Conservation (phyloP, 2,888 invertebrate species). For the Exocentrus adspersus region DNA sequence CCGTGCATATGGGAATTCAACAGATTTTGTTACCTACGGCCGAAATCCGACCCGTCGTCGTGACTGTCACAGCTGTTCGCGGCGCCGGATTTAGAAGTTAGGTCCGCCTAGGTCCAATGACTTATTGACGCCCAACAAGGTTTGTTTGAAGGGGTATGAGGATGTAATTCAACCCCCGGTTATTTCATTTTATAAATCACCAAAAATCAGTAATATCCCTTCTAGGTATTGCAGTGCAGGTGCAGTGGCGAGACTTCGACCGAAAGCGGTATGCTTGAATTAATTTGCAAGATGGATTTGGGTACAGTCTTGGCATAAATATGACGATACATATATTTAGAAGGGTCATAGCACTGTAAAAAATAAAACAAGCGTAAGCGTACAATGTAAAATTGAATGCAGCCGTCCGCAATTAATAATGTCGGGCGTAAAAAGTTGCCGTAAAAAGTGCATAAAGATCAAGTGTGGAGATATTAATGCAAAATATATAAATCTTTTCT, state of each 20-base stretch:
- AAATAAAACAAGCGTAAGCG: conserved; percentile 34
- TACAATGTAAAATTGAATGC: conserved; percentile 46
- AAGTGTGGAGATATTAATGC: conserved; percentile 35
- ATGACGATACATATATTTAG: conserved; percentile 35
- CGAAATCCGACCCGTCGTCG: background rate
- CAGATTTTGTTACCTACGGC: conserved; percentile 19
- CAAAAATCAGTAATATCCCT: no score
- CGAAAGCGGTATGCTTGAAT: background rate
- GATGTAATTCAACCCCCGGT: no score
- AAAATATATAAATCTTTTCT: conserved; percentile 18
- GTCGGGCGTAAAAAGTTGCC: conserved; percentile 33
- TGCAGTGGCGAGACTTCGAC: background rate
- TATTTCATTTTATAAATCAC: no score
- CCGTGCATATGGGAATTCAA: conserved; percentile 23
- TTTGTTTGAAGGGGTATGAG: no score
- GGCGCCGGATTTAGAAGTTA: no score
- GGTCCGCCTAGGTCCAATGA: no score
- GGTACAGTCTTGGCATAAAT: conserved; percentile 30
- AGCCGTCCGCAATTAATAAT: conserved; percentile 51
- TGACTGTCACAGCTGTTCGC: background rate
- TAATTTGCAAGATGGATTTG: conserved; percentile 31
- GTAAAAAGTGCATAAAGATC: conserved; percentile 41
- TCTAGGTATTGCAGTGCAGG: no score
- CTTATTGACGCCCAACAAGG: no score
- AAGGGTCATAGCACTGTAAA: conserved; percentile 34